Percentiles rank a stretch among this genome's conserved stretches.
Evolutionary conservation across 2,113 vertebrate genomes (phyloP).

Genomic region (Gadus macrocephalus): DNA sequence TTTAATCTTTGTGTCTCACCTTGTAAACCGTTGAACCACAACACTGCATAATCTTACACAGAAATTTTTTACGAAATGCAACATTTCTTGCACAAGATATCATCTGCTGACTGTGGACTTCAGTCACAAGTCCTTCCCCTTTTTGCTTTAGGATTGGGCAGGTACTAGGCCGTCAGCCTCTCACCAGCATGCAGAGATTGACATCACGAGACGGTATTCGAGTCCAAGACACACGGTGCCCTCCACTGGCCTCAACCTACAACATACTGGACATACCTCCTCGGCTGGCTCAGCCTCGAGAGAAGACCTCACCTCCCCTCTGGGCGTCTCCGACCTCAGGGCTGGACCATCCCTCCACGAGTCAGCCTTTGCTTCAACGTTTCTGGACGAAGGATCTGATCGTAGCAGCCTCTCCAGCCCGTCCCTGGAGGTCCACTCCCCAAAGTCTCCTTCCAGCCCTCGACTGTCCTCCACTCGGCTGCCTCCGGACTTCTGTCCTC

Average conservation of each 20-base stretch:
- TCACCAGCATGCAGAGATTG: slow-evolving; percentile 3
- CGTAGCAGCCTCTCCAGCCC: slow-evolving; percentile 43
- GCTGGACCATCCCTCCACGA: slow-evolving; percentile 4
- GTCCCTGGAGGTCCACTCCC: slow-evolving; percentile 42
- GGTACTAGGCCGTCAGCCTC: slow-evolving; percentile 8
- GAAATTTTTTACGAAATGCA: too few species aligned
- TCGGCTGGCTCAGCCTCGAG: slow-evolving; percentile 20
- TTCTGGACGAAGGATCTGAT: slow-evolving; percentile 16
- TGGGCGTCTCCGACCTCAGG: slow-evolving; percentile 41
- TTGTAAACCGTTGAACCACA: too few species aligned
- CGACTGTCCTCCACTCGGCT: slow-evolving; percentile 54
- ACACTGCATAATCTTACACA: too few species aligned
- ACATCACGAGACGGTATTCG: background rate
- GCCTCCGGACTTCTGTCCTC: slow-evolving; percentile 35
- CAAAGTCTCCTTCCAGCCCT: slow-evolving; percentile 40
- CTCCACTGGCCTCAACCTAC: slow-evolving; percentile 13
- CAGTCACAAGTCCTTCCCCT: too few species aligned
- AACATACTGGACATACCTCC: slow-evolving; percentile 9
- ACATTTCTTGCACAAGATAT: too few species aligned
- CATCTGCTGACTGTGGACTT: too few species aligned
- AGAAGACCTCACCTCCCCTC: slow-evolving; percentile 29
- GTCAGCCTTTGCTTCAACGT: background rate
- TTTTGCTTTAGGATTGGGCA: background rate
- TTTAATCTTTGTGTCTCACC: too few species aligned
- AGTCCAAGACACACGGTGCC: slow-evolving; percentile 13